A percentile compares a stretch with the other conserved stretches of the same genome.
Evolutionary conservation across 2,113 vertebrate species (phyloP).

Genomic region (Bothrops jararaca): DNA sequence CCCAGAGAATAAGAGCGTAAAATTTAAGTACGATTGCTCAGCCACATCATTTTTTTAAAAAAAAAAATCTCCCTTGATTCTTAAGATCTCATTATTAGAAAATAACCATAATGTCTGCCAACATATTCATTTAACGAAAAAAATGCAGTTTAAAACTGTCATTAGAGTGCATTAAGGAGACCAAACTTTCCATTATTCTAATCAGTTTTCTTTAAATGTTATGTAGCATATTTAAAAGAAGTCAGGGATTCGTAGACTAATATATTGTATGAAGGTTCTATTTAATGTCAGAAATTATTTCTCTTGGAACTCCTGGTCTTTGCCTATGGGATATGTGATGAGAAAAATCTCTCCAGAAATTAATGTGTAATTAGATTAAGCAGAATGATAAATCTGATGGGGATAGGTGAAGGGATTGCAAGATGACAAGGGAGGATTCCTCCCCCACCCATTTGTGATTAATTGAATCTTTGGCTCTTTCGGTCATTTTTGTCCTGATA

Average conservation of each 20-base stretch:
- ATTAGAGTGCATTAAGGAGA: no score
- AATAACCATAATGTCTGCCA: neutral
- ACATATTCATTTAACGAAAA: neutral
- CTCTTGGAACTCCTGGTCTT: neutral
- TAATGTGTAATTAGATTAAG: neutral
- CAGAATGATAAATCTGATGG: neutral
- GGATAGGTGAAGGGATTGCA: neutral
- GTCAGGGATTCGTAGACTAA: neutral
- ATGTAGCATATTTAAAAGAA: neutral
- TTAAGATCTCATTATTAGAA: neutral
- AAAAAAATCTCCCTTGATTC: neutral
- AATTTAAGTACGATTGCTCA: slow-evolving; percentile 20
- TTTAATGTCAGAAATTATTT: neutral
- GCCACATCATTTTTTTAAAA: neutral
- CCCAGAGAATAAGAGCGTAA: slow-evolving; percentile 5
- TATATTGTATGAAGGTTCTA: neutral
- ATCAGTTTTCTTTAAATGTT: neutral
- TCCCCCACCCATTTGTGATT: neutral
- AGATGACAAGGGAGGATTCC: neutral
- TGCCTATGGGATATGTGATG: neutral
- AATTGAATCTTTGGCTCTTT: neutral
- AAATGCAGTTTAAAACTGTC: neutral
- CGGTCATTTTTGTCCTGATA: neutral
- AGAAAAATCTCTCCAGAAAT: neutral
- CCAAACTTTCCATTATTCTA: neutral